Base-by-base conservation (phyloP, 2,797 vertebrate genomes). In the Xerus rutilus region DNA sequence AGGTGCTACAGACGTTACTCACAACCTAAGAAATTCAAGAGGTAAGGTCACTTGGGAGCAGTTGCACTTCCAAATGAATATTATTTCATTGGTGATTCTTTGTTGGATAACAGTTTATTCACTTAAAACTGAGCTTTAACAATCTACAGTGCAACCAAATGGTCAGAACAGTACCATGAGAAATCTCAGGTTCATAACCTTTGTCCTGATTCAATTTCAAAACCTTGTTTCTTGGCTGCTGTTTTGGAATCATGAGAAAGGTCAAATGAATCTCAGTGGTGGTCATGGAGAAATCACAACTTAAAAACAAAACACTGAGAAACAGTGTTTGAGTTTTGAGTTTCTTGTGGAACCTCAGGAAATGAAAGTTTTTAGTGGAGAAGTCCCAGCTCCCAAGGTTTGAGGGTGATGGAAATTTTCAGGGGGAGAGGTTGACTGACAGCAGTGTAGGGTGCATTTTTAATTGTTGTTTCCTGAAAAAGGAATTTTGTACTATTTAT, bases 211-310 rank as follows among this genome's bases (percentile, higher is more conserved):
- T 94, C 76, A 65, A 8, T 81, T 96, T 94, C 94, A 81, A 94
- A 94, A 69, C 12, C 32, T 32, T 23, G 13, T 35, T 87, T 96
- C 69, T 96, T 96, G 90, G 88, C 59, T 77, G 79, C 62, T 67
- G 52, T 69, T 97, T 89, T 67, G 62, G 84, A 96, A 81, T 45
- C 21, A 39, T 6, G 39, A 79, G 86, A 59, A 91, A 92, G 28
- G 18, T 91, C 85, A 92, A 3, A 0, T 43, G 43, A 57, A 69
- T 92, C 69, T 86, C 59, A 59, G 82, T 3, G 17, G 92, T 91
- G 49, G 43, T 49, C 86, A 96, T 93, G 83, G 95, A 95, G 90
- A 95, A 89, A 92, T 73, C 35, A 65, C 57, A 95, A n/a, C 13
- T 77, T 76, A 54, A 52, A 94, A 94, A 74, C 70, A 92, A 82